These are phyloP conservation scores for Sinotaia quadrata DNA, from an alignment of 2,888 invertebrate genomes.

Conservation along the genomic window DNA sequence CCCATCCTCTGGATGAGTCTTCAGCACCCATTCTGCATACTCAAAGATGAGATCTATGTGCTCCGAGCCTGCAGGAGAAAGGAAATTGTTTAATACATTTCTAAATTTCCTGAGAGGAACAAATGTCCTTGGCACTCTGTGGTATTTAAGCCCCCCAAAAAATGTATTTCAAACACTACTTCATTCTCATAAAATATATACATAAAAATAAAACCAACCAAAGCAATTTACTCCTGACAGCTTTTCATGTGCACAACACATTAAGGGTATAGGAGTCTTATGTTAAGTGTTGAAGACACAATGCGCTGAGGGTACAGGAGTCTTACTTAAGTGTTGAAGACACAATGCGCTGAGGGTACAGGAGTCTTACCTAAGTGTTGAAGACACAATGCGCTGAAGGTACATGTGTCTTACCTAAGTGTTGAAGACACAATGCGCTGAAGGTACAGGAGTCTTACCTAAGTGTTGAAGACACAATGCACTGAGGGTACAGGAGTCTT, in stretches of 20 bases:
- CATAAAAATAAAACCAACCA: too few species aligned
- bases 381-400: not conserved
- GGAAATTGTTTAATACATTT: too few species aligned
- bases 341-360: not conserved
- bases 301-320: too few species aligned
- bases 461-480: slow-evolving; percentile 84
- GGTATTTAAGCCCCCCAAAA: too few species aligned
- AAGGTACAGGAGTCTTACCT: slow-evolving; percentile 74
- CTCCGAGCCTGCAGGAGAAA: slow-evolving; percentile 78
- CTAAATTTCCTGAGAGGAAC: too few species aligned
- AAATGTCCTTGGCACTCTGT: too few species aligned
- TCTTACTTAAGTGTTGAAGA: not conserved
- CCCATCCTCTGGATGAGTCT: slow-evolving; percentile 89
- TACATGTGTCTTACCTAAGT: not conserved
- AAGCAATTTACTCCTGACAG: too few species aligned
- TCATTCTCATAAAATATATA: too few species aligned
- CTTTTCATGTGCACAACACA: too few species aligned
- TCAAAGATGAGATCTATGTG: slow-evolving; percentile 92
- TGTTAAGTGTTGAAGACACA: not conserved
- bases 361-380: not conserved
- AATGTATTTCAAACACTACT: too few species aligned
- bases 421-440: not conserved
- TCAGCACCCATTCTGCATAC: slow-evolving; percentile 93
- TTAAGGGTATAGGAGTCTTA: not conserved
- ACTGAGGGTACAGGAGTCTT: slow-evolving; percentile 44